A percentile compares a stretch with the other conserved stretches of the same genome.
These are phyloP conservation scores for Cepaea nemoralis DNA, from an alignment of 1,140 invertebrate species.

Conservation along the genomic window DNA sequence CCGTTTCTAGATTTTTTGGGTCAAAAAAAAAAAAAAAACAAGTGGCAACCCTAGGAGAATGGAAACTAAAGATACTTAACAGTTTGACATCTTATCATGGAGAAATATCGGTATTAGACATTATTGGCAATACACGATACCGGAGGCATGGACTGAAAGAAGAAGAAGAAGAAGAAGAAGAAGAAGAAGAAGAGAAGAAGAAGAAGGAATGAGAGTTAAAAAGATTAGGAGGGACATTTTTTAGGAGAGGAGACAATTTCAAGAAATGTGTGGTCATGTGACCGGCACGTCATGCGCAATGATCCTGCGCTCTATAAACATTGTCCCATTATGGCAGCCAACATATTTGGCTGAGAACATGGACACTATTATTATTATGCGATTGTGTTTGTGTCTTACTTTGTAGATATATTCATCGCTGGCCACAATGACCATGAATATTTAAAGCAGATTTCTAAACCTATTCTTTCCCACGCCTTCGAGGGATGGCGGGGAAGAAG, in stretches of 20 bases:
- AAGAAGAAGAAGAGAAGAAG: background rate
- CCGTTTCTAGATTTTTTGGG: too few relatives aligned
- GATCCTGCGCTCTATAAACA: conserved; percentile 34
- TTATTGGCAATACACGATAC: too few relatives aligned
- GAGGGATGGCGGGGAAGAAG: conserved; percentile 27
- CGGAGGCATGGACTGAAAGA: too few relatives aligned
- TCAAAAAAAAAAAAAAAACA: too few relatives aligned
- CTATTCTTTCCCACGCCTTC: background rate
- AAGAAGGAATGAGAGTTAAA: background rate
- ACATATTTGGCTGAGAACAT: conserved; percentile 24
- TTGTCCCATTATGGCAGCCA: conserved; percentile 40
- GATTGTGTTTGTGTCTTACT: background rate
- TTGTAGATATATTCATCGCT: background rate
- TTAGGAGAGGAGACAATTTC: too few relatives aligned
- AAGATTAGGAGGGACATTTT: background rate
- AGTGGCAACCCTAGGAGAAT: too few relatives aligned
- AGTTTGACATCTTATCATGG: too few relatives aligned
- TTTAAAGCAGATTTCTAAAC: background rate
- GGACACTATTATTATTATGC: conserved; percentile 7
- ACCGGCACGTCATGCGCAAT: conserved; percentile 44
- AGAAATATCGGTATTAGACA: too few relatives aligned
- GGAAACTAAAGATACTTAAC: too few relatives aligned
- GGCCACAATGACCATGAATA: background rate
- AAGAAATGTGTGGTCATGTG: conserved; percentile 14
- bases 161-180: too few relatives aligned